phyloP scores from a whole-genome alignment of 2,888 invertebrate species.

The Pseudococcus jackbeardsleyi region DNA sequence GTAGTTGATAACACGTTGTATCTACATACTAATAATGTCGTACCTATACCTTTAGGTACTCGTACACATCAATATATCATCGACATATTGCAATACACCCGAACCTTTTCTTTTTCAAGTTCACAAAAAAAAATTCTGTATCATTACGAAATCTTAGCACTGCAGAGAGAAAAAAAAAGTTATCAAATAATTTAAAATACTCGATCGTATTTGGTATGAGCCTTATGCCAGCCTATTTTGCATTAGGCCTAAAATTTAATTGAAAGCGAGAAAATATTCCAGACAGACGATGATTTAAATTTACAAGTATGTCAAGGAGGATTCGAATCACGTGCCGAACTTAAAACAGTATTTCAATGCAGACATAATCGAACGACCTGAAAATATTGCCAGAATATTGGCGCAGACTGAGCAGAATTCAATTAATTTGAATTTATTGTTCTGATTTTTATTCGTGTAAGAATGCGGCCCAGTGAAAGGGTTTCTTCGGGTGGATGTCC shows the following conservation, averaged over 20 bases:
- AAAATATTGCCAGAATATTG: constrained; percentile 30
- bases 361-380: constrained; percentile 43
- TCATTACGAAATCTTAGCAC: background rate
- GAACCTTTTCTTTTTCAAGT: constrained; percentile 11
- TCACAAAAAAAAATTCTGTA: constrained; percentile 15
- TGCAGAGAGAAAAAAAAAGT: background rate
- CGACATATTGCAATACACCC: background rate
- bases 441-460: background rate
- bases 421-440: background rate
- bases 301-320: constrained; percentile 58
- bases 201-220: background rate
- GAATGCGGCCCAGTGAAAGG: background rate
- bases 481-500: background rate
- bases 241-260: constrained; percentile 36
- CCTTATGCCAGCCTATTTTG: background rate
- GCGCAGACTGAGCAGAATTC: background rate
- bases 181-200: background rate
- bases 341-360: constrained; percentile 9
- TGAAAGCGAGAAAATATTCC: constrained; percentile 31
- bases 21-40: background rate
- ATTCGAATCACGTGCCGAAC: constrained; percentile 59
- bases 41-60: background rate
- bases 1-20: background rate
- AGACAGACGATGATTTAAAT: constrained; percentile 51
- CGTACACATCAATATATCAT: background rate